A percentile compares a stretch with the other conserved stretches of the same genome.
phyloP scores from a whole-genome alignment of 2,113 vertebrate genomes.

The Etheostoma cragini region DNA sequence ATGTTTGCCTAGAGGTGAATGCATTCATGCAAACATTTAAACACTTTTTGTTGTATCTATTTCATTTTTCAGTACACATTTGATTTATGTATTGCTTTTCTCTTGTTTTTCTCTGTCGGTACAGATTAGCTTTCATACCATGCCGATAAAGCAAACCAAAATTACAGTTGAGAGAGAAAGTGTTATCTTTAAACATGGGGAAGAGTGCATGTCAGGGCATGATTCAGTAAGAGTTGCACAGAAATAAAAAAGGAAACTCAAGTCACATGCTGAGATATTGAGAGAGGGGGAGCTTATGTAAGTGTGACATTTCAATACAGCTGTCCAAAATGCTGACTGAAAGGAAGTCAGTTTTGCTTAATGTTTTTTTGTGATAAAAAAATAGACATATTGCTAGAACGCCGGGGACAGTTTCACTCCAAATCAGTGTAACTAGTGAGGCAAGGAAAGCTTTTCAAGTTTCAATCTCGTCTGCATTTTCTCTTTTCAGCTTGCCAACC shows the following conservation, averaged over 20 bases:
- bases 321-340: conserved; percentile 64
- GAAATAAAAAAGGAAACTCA: conserved; percentile 35
- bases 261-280: conserved; percentile 41
- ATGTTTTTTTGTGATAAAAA: conserved; percentile 62
- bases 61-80: too few species aligned
- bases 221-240: conserved; percentile 16
- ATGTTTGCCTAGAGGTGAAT: neutral
- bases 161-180: conserved; percentile 18
- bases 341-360: conserved; percentile 55
- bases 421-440: conserved; percentile 49
- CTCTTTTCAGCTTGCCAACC: conserved; percentile 21
- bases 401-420: conserved; percentile 23
- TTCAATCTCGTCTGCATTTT: conserved; percentile 24
- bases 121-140: conserved; percentile 16
- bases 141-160: conserved; percentile 17
- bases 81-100: neutral
- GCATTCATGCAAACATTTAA: neutral
- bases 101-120: neutral
- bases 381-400: conserved; percentile 35
- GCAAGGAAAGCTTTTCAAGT: conserved; percentile 42
- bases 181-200: conserved; percentile 24
- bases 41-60: neutral
- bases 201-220: conserved; percentile 19
- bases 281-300: conserved; percentile 42
- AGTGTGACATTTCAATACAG: conserved; percentile 53